phyloP scores from a whole-genome alignment of 2,113 vertebrate genomes.

The Eidolon helvum region DNA sequence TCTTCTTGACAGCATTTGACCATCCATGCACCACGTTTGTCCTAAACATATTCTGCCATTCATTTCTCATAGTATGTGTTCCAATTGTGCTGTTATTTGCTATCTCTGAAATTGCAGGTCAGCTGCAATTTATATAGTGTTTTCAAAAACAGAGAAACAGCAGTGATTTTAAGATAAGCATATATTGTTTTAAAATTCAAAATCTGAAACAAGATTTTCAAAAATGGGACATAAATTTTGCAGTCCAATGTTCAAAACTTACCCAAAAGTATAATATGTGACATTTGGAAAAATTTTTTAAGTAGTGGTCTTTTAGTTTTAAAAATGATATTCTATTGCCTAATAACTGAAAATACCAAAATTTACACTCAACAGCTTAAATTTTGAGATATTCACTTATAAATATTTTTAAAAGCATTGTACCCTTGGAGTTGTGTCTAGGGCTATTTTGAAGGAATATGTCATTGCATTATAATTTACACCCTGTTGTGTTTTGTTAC shows the following conservation, averaged over 20 bases:
- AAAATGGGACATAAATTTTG: background rate
- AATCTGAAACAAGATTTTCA: background rate
- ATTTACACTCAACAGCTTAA: background rate
- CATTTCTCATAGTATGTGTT: background rate
- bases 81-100: background rate
- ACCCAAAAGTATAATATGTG: background rate
- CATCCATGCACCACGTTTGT: background rate
- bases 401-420: background rate
- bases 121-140: background rate
- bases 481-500: constrained; percentile 54
- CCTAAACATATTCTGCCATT: background rate
- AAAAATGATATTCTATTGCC: background rate
- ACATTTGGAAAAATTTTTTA: background rate
- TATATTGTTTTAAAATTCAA: background rate
- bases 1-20: background rate
- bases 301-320: background rate
- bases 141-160: constrained; percentile 15
- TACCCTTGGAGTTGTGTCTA: background rate
- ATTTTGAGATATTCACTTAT: constrained; percentile 5
- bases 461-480: background rate
- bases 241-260: background rate
- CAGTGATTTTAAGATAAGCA: background rate
- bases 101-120: background rate
- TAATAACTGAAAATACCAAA: constrained; percentile 23
- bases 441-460: constrained; percentile 3